Conservation (phyloP, 2,113 vertebrate genomes). For the Pavo muticus region DNA sequence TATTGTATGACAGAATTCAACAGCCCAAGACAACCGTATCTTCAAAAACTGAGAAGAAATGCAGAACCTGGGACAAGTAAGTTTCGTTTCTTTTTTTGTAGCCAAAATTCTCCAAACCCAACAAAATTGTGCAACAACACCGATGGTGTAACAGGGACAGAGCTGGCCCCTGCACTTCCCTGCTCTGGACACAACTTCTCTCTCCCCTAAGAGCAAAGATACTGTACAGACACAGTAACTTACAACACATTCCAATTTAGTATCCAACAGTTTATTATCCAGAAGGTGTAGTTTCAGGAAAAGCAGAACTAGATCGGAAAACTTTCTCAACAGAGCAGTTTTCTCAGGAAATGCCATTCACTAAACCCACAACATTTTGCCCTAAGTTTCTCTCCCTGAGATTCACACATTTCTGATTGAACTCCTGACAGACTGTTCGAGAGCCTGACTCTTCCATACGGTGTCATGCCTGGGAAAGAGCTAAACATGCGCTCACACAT, state of each 20-base stretch:
- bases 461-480: not conserved
- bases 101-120: not conserved
- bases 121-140: not conserved
- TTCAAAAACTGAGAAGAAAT: not conserved
- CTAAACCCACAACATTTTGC: constrained; percentile 10
- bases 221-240: not conserved
- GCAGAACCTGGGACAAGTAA: not conserved
- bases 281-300: not conserved
- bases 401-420: not conserved
- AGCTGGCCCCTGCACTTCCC: not conserved
- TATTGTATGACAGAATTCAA: not conserved
- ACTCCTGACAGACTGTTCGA: constrained; percentile 41
- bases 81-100: not conserved
- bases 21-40: not conserved
- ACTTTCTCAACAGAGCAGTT: not conserved
- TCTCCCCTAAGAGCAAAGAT: not conserved
- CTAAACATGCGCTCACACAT: not conserved
- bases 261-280: not conserved
- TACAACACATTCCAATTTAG: not conserved
- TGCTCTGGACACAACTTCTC: not conserved
- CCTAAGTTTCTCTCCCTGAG: not conserved
- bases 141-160: not conserved
- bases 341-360: constrained; percentile 1
- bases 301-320: not conserved
- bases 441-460: not conserved